Percentiles rank a stretch among this genome's conserved stretches.
Conservation (phyloP, 2,797 vertebrate genomes). For the Okamejei kenojei region DNA sequence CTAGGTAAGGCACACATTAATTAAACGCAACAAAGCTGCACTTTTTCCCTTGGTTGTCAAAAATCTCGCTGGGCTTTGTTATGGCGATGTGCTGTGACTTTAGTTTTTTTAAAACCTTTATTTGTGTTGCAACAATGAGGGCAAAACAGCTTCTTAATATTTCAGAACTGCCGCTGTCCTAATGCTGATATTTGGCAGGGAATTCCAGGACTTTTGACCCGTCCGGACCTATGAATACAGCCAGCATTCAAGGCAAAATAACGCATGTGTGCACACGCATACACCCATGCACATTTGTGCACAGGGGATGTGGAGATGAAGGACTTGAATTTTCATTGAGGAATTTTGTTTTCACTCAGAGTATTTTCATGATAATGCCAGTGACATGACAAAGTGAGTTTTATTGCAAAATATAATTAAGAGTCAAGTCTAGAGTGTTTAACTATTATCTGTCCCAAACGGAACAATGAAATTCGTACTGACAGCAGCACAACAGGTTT, state of each 20-base stretch:
- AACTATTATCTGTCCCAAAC: too few species aligned
- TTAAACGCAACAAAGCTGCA: not conserved
- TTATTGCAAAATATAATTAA: not conserved
- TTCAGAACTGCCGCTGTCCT: not conserved
- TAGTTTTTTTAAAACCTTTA: not conserved
- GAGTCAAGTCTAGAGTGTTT: not conserved
- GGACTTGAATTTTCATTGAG: too few species aligned
- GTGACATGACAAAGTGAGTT: not conserved
- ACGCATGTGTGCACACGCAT: not conserved
- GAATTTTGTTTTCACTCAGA: too few species aligned
- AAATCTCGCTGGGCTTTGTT: not conserved
- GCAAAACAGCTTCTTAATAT: not conserved
- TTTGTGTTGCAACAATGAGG: not conserved
- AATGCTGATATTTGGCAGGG: not conserved
- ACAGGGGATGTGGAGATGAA: not conserved
- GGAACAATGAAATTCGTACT: too few species aligned
- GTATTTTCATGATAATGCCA: not conserved
- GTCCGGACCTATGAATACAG: not conserved
- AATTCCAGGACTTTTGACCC: not conserved
- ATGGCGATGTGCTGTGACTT: not conserved
- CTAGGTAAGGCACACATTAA: too few species aligned
- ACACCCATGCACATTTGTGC: too few species aligned
- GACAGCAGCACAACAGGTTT: too few species aligned
- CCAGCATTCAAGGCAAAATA: not conserved
- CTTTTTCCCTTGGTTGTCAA: not conserved